Base-by-base conservation (phyloP, 2,797 vertebrate species). In the Protonibea diacanthus region DNA sequence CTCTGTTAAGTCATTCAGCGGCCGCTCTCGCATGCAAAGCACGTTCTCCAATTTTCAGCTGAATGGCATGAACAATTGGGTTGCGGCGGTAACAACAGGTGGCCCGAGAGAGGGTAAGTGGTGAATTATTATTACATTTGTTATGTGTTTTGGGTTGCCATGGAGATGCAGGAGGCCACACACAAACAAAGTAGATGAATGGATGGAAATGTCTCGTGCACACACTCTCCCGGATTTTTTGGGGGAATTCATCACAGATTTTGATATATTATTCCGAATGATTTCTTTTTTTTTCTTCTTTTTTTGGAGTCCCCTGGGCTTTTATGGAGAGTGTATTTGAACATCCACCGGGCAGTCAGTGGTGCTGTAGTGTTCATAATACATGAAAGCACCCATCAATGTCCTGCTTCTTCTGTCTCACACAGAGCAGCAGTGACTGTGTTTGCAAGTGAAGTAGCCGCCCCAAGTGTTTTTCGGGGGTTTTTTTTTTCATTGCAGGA, bases 21-120 rank as follows among this genome's bases (percentile, higher is more conserved):
- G 49, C 52, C n/a, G 14, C 71, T 83, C 51, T 33, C 1, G 17
- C 38, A 75, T 75, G 72, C 78, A 67, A 60, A 38, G 40, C 58
- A 49, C 33, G 15, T 51, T 51, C 61, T 49, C 25, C 53, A 33
- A 18, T 70, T 77, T 73, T 63, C 40, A 18, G 49, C 81, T 67
- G 82, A 83, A 64, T 60, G 17, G 71, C 59, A 62, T 17, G 61
- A 90, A 85, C 84, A 85, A 81, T 83, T 10, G 70, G 68, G 77
- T 56, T 64, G 87, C 44, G 48, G 82, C 71, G n/a, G 69, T 5
- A 82, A 66, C 86, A 93, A 88, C 92, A 90, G 87, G 92, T 90
- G 79, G 82, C 63, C 59, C 57, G 76, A 78, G 51, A 3, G 84
- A 82, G 72, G 84, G 62, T 53, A 66, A 81, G 69, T 42, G 27